Base-by-base conservation (phyloP, 2,888 invertebrate species). In the Malthinus flaveolus region DNA sequence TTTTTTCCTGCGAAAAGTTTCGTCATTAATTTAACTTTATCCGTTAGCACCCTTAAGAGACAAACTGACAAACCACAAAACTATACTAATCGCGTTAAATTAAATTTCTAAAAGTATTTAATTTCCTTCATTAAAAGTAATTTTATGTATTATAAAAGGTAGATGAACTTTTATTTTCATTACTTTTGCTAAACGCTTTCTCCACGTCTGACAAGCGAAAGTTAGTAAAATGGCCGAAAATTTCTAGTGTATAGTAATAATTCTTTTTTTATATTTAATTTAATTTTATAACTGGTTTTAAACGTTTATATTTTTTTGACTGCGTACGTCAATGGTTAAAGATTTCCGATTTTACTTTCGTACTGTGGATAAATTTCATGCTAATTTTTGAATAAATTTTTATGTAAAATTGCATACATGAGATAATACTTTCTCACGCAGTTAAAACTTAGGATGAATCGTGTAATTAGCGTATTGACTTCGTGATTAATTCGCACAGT, bases 191-290 rank as follows among this genome's bases (percentile, higher is more conserved):
- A 58, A 58, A 59, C 60, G 49, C 61, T 61, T 61, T 61, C 61
- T 61, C 61, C 57, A 47, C 54, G 54, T 53, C 53, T 53, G 56
- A 48, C 44, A 54, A 61, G 61, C 61, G 61, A 61, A 61, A 61
- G 61, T 61, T 49, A 47, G 45, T 57, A 61, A 61, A 61, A 61
- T 61, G 23, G 37, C 47, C 50, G 46, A 61, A 59, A 60, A 57
- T 61, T 61, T 61, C 60, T 56, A 51, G 44, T 35, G 23, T 23
- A 23, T 23, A n/a, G 52, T 49, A 51, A 56, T 50, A 50, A 42
- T 56, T 56, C 12, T 34, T 23, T 42, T n/a, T 23, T 23, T 23
- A 23, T 23, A 23, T 23, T 23, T 23, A 23, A 23, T 23, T 32
- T 37, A 46, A 35, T 33, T 45, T 49, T 15, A 32, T 49, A 52